Evolutionary conservation across 2,797 vertebrate species (phyloP).

Genomic region (Brotula barbata): DNA sequence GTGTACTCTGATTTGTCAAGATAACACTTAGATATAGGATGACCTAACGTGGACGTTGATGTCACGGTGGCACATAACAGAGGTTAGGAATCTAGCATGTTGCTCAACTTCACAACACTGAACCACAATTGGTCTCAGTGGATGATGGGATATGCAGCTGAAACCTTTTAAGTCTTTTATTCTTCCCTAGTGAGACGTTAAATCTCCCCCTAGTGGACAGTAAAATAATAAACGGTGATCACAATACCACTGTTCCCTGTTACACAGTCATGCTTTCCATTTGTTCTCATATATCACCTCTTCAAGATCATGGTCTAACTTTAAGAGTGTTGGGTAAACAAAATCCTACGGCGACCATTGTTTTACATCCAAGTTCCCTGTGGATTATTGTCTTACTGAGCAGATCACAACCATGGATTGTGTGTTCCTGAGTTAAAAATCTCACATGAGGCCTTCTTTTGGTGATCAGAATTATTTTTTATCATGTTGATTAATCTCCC

Average conservation of each 20-base stretch:
- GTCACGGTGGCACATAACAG: slow-evolving; percentile 37
- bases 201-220: slow-evolving; percentile 53
- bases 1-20: slow-evolving; percentile 4
- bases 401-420: slow-evolving; percentile 16
- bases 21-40: neutral
- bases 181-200: slow-evolving; percentile 39
- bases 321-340: slow-evolving; percentile 13
- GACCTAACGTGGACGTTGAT: slow-evolving; percentile 43
- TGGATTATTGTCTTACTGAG: slow-evolving; percentile 10
- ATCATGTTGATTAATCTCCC: neutral
- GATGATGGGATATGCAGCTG: slow-evolving; percentile 29
- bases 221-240: slow-evolving; percentile 33
- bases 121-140: slow-evolving; percentile 22
- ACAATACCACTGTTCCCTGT: slow-evolving; percentile 15
- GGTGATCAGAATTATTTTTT: slow-evolving; percentile 13
- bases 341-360: neutral
- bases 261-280: neutral
- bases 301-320: slow-evolving; percentile 4
- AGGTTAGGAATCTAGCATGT: slow-evolving; percentile 15
- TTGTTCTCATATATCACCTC: neutral
- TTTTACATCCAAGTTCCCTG: neutral
- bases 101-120: slow-evolving; percentile 21
- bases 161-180: slow-evolving; percentile 52
- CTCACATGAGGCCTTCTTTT: neutral
- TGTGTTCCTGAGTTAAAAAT: slow-evolving; percentile 16